Percentiles rank a stretch among this genome's conserved stretches.
Conservation (phyloP, 2,888 invertebrate species). For the Conchocele bisecta region DNA sequence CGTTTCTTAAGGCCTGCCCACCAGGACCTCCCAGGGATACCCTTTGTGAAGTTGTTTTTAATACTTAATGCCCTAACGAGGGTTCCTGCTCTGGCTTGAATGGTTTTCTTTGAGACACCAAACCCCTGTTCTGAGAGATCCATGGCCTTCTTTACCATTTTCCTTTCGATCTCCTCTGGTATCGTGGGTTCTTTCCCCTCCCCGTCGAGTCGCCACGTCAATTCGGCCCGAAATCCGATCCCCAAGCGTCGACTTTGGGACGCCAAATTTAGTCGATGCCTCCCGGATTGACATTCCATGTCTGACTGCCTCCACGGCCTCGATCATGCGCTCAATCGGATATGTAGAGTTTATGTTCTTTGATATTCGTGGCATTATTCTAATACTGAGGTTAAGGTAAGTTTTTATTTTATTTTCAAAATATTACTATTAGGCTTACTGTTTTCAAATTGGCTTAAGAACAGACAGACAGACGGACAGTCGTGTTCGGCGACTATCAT, state of each 20-base stretch:
- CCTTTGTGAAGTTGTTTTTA: constrained; percentile 8
- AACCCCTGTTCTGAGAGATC: not conserved
- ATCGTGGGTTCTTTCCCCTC: not conserved
- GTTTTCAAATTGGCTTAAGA: no score
- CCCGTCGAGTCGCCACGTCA: not conserved
- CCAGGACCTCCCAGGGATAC: constrained; percentile 3
- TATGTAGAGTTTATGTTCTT: not conserved
- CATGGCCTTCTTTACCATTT: constrained; percentile 5
- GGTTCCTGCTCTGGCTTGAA: constrained; percentile 2
- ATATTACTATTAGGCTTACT: no score
- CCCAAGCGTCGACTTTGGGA: not conserved
- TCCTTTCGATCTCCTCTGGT: not conserved
- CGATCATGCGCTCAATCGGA: not conserved
- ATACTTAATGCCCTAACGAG: not conserved
- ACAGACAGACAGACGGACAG: no score
- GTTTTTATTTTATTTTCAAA: no score
- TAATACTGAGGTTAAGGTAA: no score
- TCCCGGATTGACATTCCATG: not conserved
- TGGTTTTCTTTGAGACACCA: constrained; percentile 6
- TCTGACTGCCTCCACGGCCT: constrained; percentile 11
- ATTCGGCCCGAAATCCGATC: constrained; percentile 2
- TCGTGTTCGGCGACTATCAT: no score
- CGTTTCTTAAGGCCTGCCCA: not conserved
- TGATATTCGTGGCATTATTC: not conserved
- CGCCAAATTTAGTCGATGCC: not conserved